Percentiles rank a stretch among this genome's conserved stretches.
Evolutionary conservation across 1,140 invertebrate genomes (phyloP).

Genomic region (Euwallacea fornicatus): DNA sequence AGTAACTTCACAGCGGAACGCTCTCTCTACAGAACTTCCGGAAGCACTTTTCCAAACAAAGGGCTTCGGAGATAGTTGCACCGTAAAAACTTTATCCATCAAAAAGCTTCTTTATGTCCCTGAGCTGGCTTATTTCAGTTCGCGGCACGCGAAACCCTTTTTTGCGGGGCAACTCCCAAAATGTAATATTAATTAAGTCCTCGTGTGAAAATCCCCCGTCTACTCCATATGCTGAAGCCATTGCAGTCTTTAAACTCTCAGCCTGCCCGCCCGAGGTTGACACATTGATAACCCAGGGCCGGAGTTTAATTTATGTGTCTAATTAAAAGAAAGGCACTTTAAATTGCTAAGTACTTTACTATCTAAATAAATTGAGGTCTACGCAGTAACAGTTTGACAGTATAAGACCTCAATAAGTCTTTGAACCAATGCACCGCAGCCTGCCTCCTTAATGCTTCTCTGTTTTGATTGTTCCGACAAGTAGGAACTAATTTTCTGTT

Average conservation of each 20-base stretch:
- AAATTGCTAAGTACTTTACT: too few species aligned
- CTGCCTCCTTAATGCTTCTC: neutral
- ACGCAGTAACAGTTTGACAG: too few species aligned
- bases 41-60: too few species aligned
- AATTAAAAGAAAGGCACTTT: too few species aligned
- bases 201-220: conserved; percentile 32
- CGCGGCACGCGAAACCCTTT: conserved; percentile 25
- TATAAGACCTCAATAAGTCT: too few species aligned
- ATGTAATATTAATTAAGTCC: conserved; percentile 39
- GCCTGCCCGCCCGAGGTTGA: conserved; percentile 13
- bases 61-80: neutral
- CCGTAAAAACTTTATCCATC: neutral
- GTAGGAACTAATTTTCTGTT: conserved; percentile 38
- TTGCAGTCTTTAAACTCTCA: conserved; percentile 22
- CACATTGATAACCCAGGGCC: neutral
- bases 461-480: neutral
- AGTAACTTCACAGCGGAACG: too few species aligned
- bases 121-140: conserved; percentile 26
- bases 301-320: neutral
- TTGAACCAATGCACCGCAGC: too few species aligned
- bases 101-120: conserved; percentile 2
- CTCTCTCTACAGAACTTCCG: too few species aligned
- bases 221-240: conserved; percentile 30
- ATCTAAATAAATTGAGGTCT: too few species aligned
- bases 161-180: conserved; percentile 22